Evolutionary conservation across 2,113 vertebrate species (phyloP).

Genomic region (Empidonax alnorum): DNA sequence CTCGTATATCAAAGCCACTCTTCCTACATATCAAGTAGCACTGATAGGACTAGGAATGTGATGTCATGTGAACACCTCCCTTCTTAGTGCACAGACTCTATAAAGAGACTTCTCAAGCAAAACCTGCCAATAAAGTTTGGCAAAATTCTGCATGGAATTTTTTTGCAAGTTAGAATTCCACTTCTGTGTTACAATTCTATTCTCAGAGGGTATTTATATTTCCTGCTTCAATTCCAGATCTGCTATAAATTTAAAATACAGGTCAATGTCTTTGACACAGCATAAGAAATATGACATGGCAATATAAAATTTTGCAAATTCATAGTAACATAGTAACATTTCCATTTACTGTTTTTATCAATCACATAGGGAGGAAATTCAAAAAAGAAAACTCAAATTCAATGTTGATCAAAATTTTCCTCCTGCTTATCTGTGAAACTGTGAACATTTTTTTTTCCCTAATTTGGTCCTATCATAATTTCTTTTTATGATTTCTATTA

Average conservation of each 20-base stretch:
- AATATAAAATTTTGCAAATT: neutral
- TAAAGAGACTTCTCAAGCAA: neutral
- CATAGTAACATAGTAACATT: neutral
- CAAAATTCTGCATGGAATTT: neutral
- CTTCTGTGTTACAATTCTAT: neutral
- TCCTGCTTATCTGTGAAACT: neutral
- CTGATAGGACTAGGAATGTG: neutral
- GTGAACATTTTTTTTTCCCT: neutral
- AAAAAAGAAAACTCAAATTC: neutral
- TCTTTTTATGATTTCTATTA: neutral
- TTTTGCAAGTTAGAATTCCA: neutral
- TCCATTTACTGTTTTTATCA: neutral
- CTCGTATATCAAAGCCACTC: neutral
- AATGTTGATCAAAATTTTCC: neutral
- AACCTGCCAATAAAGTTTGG: neutral
- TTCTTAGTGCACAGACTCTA: neutral
- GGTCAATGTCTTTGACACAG: neutral
- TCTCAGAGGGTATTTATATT: neutral
- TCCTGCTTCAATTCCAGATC: neutral
- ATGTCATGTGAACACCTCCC: fast-evolving
- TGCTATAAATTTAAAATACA: neutral
- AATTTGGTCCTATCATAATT: neutral
- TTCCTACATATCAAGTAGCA: neutral
- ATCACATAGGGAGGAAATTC: neutral
- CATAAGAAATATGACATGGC: neutral